Conservation (phyloP, 2,113 vertebrate species). For the Corynorhinus townsendii region DNA sequence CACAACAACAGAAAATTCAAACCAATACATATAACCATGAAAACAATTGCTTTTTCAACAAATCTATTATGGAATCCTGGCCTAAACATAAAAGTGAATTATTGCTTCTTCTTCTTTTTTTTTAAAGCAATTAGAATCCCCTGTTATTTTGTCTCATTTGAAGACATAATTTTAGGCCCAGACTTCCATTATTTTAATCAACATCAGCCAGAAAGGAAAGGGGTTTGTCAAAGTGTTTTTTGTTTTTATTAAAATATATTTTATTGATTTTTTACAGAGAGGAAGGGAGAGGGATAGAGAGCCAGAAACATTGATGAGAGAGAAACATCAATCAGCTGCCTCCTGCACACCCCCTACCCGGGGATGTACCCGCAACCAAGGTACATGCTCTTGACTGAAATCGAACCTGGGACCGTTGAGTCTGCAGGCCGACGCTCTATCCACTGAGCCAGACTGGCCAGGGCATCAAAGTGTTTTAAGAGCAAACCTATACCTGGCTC, state of each 20-base stretch:
- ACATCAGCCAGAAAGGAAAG: slow-evolving; percentile 31
- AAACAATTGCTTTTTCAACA: slow-evolving; percentile 22
- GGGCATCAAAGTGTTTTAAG: slow-evolving; percentile 19
- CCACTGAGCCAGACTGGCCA: no score
- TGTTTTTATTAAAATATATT: no score
- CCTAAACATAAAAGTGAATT: neutral
- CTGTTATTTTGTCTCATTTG: slow-evolving; percentile 20
- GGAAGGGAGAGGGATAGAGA: no score
- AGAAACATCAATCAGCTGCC: no score
- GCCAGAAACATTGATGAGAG: no score
- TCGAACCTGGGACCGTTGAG: no score
- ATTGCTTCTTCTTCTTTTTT: neutral
- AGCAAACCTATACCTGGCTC: neutral
- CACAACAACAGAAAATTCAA: slow-evolving; percentile 23
- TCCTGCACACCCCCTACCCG: no score
- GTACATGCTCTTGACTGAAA: no score
- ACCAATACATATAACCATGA: neutral
- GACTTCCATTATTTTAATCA: slow-evolving; percentile 18
- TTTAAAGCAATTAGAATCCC: neutral
- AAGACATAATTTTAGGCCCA: neutral
- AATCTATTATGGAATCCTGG: neutral
- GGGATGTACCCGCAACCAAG: no score
- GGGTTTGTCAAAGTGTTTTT: slow-evolving; percentile 10
- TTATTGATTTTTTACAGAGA: no score
- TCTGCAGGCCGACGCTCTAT: no score